Percentiles rank a stretch among this genome's conserved stretches.
Conservation (phyloP, 2,797 vertebrate species). For the Rhinoraja longicauda region DNA sequence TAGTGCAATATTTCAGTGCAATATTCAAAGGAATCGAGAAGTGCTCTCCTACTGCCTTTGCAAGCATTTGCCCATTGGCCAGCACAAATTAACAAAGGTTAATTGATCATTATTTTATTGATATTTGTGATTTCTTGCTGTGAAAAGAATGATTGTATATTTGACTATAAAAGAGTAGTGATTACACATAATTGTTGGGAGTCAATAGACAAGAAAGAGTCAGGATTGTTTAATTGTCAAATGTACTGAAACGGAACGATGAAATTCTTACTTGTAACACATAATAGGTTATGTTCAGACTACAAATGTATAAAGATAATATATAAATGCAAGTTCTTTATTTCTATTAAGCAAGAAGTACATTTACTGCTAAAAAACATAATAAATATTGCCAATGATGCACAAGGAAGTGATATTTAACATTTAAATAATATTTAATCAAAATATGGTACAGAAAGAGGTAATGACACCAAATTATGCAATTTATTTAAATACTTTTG, state of each 20-base stretch:
- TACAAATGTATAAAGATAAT: neutral
- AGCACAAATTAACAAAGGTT: neutral
- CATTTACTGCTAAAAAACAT: neutral
- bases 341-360: neutral
- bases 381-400: neutral
- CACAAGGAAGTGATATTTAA: neutral
- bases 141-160: neutral
- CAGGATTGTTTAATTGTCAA: too few relatives aligned
- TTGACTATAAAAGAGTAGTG: neutral
- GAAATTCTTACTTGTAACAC: too few relatives aligned
- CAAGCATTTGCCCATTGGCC: neutral
- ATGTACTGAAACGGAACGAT: too few relatives aligned
- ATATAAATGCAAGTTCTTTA: neutral
- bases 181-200: neutral
- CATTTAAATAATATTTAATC: neutral
- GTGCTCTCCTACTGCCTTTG: neutral
- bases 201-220: too few relatives aligned
- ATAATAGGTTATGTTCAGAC: neutral
- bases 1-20: neutral
- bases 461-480: neutral
- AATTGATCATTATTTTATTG: neutral
- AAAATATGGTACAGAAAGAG: neutral
- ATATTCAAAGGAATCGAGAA: neutral
- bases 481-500: conserved; percentile 7
- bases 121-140: neutral